These are phyloP conservation scores for Peromyscus attwateri DNA, from an alignment of 2,797 vertebrate genomes.

Conservation along the genomic window DNA sequence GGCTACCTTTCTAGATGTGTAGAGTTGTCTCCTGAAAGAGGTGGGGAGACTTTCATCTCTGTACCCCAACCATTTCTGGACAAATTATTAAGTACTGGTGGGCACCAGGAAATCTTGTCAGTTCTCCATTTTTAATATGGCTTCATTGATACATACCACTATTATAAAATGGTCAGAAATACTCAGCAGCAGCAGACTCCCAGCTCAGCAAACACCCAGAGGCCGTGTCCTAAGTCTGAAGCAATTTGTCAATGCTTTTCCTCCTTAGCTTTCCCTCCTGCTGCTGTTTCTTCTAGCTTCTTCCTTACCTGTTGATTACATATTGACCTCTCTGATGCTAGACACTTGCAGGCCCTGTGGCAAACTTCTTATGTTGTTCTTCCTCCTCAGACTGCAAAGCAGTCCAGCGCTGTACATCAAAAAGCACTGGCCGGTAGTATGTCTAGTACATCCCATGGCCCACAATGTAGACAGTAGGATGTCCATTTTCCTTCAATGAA, in stretches of 20 bases:
- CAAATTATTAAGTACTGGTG: constrained; percentile 74
- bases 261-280: constrained; percentile 54
- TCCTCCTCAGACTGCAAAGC: constrained; percentile 26
- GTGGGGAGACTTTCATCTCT: constrained; percentile 76
- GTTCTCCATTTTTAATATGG: constrained; percentile 77
- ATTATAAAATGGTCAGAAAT: constrained; percentile 80
- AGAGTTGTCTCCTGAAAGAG: constrained; percentile 54
- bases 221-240: constrained; percentile 63
- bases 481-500: background rate
- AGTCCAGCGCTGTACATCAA: constrained; percentile 22
- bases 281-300: constrained; percentile 50
- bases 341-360: constrained; percentile 25
- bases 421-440: background rate
- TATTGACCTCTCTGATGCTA: constrained; percentile 54
- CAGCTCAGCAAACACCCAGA: constrained; percentile 61
- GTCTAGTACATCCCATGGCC: constrained; percentile 8
- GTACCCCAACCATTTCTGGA: constrained; percentile 58
- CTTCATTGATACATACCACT: constrained; percentile 82
- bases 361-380: constrained; percentile 58
- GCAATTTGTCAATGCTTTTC: constrained; percentile 50
- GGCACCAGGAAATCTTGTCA: constrained; percentile 78
- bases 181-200: constrained; percentile 60
- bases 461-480: background rate
- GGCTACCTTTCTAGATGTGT: background rate
- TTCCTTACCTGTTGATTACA: constrained; percentile 65